phyloP scores from a whole-genome alignment of 1,140 invertebrate species.

The Drosophila varians region DNA sequence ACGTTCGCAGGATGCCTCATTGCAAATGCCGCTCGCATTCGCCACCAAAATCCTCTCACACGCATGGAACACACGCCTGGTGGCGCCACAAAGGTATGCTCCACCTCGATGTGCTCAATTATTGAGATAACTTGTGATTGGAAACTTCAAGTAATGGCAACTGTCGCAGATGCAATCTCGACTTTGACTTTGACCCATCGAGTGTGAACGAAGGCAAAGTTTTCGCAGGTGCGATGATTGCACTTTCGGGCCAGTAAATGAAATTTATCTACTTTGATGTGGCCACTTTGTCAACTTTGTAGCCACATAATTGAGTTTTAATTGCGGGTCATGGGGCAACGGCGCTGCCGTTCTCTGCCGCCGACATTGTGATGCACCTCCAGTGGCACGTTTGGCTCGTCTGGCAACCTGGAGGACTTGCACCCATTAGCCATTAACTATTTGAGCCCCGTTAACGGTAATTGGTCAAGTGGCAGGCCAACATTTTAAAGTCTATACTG shows the following conservation, averaged over 20 bases:
- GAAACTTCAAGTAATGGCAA: slow-evolving; percentile 41
- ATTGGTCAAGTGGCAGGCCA: slow-evolving; percentile 38
- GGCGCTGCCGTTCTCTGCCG: slow-evolving; percentile 8
- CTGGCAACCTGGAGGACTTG: neutral
- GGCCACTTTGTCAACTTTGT: slow-evolving; percentile 58
- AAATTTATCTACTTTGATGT: slow-evolving; percentile 51
- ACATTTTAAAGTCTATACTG: neutral
- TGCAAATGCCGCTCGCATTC: slow-evolving; percentile 44
- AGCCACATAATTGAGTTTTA: slow-evolving; percentile 68
- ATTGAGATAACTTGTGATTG: slow-evolving; percentile 52
- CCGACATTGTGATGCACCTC: slow-evolving; percentile 21
- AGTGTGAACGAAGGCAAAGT: slow-evolving; percentile 26
- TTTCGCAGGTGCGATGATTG: slow-evolving; percentile 35
- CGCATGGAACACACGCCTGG: slow-evolving; percentile 20
- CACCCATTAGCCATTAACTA: slow-evolving; percentile 22
- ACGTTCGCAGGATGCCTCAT: slow-evolving; percentile 32
- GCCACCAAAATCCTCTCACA: slow-evolving; percentile 10
- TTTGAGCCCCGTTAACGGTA: slow-evolving; percentile 29
- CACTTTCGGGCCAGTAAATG: slow-evolving; percentile 40
- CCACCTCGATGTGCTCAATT: slow-evolving; percentile 25
- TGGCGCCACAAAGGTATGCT: neutral
- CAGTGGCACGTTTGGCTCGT: slow-evolving; percentile 29
- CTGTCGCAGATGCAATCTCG: slow-evolving; percentile 28
- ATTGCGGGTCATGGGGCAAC: slow-evolving; percentile 30
- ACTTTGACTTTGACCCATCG: slow-evolving; percentile 40